A percentile compares a stretch with the other conserved stretches of the same genome.
phyloP scores from a whole-genome alignment of 2,113 vertebrate genomes.

The Corvus hawaiiensis region DNA sequence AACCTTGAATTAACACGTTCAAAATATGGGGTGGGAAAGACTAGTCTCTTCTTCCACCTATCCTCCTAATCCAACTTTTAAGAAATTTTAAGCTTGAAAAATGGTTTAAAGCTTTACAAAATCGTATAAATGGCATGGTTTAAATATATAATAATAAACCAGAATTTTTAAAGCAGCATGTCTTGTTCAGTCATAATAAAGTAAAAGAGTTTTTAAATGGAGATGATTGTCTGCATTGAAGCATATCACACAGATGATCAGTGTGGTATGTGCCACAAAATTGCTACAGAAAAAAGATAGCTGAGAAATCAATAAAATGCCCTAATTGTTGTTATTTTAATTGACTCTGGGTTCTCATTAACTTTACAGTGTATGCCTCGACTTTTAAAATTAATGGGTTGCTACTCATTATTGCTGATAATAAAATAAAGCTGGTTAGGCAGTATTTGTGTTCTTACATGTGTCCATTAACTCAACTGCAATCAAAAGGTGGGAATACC shows the following conservation, averaged over 20 bases:
- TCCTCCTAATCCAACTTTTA: conserved; percentile 11
- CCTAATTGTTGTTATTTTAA: conserved; percentile 35
- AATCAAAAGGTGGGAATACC: background rate
- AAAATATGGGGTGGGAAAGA: conserved; percentile 13
- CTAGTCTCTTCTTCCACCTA: background rate
- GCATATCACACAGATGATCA: background rate
- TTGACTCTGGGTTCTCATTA: conserved; percentile 26
- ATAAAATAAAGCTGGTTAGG: background rate
- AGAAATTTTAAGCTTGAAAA: conserved; percentile 61
- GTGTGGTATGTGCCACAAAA: background rate
- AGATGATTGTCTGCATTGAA: background rate
- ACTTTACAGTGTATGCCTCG: background rate
- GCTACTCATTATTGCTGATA: background rate
- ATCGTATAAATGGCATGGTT: background rate
- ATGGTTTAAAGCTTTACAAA: conserved; percentile 37
- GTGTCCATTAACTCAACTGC: background rate
- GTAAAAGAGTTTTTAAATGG: background rate
- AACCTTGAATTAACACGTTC: conserved; percentile 53
- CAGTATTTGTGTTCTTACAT: background rate
- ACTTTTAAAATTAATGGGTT: background rate
- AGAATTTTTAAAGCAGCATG: conserved; percentile 34
- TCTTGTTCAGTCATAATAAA: conserved; percentile 14
- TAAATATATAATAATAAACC: conserved; percentile 16
- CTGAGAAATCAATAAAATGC: conserved; percentile 30
- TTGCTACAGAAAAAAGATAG: conserved; percentile 1